These are phyloP conservation scores for Argentina silus DNA, from an alignment of 2,797 vertebrate genomes.

Conservation along the genomic window DNA sequence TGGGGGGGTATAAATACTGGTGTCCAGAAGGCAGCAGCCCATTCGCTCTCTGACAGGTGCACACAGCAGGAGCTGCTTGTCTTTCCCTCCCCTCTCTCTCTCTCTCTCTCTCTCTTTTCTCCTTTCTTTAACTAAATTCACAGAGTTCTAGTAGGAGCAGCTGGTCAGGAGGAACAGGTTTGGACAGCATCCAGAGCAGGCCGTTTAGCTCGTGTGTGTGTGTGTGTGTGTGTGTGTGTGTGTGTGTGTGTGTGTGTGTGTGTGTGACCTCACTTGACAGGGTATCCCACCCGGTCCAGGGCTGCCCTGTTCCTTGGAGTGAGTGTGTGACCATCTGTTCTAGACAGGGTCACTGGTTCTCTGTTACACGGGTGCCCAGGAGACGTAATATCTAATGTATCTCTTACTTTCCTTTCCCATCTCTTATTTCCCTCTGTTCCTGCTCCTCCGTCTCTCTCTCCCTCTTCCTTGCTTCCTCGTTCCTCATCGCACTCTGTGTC, in stretches of 20 bases:
- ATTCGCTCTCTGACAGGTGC: background rate
- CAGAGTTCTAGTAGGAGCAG: slow-evolving; percentile 13
- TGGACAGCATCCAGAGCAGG: slow-evolving; percentile 7
- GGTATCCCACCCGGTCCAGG: background rate
- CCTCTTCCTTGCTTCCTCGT: background rate
- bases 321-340: background rate
- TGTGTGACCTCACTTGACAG: background rate
- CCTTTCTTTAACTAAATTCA: background rate
- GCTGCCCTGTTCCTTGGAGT: background rate
- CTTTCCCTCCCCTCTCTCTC: background rate
- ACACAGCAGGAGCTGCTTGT: background rate
- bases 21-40: slow-evolving; percentile 3
- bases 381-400: too few species aligned
- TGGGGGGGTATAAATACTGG: background rate
- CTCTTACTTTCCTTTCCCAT: too few species aligned
- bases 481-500: background rate
- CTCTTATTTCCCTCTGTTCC: too few species aligned
- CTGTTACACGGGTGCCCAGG: background rate
- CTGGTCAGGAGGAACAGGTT: slow-evolving; percentile 17
- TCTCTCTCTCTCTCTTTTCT: background rate
- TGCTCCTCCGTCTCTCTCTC: background rate
- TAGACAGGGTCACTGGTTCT: background rate
- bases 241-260: background rate
- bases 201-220: slow-evolving; percentile 30
- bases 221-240: slow-evolving; percentile 7